Conservation (phyloP, 2,113 vertebrate genomes). For the Xiphorhynchus elegans region DNA sequence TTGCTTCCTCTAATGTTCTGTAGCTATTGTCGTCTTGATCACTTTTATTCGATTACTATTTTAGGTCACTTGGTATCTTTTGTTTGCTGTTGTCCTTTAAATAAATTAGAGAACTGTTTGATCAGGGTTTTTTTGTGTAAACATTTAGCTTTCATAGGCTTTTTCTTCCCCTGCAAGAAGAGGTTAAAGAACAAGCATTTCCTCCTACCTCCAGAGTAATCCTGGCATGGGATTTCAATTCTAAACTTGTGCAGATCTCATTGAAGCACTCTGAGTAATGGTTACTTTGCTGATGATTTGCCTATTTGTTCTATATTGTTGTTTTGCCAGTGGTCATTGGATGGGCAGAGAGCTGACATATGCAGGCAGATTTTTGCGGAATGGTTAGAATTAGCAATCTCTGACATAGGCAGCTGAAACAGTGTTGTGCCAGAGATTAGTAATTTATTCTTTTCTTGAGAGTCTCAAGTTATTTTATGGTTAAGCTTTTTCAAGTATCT, state of each 20-base stretch:
- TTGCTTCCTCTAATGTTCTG: neutral
- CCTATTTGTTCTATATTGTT: neutral
- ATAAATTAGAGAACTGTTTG: neutral
- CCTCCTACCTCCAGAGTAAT: neutral
- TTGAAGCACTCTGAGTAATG: neutral
- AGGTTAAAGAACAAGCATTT: neutral
- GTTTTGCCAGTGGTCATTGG: neutral
- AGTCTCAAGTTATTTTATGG: neutral
- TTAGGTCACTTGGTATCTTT: neutral
- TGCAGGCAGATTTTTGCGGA: neutral
- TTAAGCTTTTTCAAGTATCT: neutral
- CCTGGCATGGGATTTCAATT: neutral
- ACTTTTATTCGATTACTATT: neutral
- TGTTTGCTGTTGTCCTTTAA: neutral
- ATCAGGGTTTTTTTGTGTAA: neutral
- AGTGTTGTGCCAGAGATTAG: neutral
- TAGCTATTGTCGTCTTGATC: neutral
- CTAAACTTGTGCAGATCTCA: neutral
- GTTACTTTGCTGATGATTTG: neutral
- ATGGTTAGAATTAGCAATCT: neutral
- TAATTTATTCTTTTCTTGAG: neutral
- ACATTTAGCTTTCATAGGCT: neutral
- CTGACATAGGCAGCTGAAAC: neutral
- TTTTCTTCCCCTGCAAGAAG: neutral
- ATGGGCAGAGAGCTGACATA: neutral